Percentiles rank a stretch among this genome's conserved stretches.
Conservation (phyloP, 2,888 invertebrate species). For the Ditylenchus weischeri region DNA sequence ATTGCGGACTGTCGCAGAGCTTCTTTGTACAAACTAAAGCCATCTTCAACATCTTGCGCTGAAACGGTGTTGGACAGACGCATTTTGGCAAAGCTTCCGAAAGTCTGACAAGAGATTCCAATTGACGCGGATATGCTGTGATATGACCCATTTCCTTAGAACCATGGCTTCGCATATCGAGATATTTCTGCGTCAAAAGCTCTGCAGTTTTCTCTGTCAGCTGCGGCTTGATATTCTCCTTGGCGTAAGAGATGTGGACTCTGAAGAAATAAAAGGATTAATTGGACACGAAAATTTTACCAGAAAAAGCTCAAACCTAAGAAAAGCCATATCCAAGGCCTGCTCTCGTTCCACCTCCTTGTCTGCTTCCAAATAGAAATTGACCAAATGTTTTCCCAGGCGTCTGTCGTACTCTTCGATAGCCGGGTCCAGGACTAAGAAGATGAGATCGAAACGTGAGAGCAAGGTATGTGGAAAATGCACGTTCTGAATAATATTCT, state of each 20-base stretch:
- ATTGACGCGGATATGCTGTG: conserved; percentile 92
- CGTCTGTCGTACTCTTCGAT: conserved; percentile 86
- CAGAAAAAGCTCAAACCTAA: conserved; percentile 34
- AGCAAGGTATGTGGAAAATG: conserved; percentile 90
- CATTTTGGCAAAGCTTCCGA: conserved; percentile 94
- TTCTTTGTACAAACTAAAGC: conserved; percentile 81
- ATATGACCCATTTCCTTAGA: conserved; percentile 81
- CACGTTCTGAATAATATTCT: conserved; percentile 95
- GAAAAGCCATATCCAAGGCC: conserved; percentile 51
- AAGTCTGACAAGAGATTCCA: conserved; percentile 91
- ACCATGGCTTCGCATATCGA: conserved; percentile 81
- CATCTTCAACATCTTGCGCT: conserved; percentile 87
- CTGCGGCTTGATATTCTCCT: conserved; percentile 82
- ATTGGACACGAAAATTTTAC: not conserved
- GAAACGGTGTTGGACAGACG: conserved; percentile 79
- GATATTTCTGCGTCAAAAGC: conserved; percentile 80
- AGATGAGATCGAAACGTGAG: conserved; percentile 95
- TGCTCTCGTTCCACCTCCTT: conserved; percentile 67
- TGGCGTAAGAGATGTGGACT: conserved; percentile 91
- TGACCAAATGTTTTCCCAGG: conserved; percentile 84
- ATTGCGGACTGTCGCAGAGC: conserved; percentile 95
- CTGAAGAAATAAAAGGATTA: conserved; percentile 64
- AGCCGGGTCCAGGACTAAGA: conserved; percentile 92
- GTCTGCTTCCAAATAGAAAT: conserved; percentile 74
- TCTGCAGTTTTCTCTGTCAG: conserved; percentile 87